Evolutionary conservation across 1,140 invertebrate species (phyloP).

Genomic region (Parasteatoda tepidariorum): DNA sequence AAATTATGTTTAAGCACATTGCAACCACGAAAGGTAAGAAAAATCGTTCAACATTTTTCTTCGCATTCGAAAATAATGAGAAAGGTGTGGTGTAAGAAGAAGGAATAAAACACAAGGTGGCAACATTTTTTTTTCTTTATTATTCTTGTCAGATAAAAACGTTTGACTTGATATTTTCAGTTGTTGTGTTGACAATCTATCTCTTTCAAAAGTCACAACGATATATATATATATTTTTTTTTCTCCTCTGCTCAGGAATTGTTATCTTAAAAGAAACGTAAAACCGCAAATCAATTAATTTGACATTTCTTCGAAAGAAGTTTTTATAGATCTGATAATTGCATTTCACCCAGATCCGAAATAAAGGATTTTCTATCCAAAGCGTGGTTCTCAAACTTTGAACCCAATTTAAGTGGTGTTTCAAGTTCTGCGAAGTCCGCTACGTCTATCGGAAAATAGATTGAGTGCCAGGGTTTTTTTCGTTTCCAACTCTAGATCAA

Average conservation of each 20-base stretch:
- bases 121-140: not conserved
- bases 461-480: too few relatives aligned
- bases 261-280: not conserved
- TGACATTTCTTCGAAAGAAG: not conserved
- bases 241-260: not conserved
- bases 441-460: too few relatives aligned
- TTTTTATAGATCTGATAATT: not conserved
- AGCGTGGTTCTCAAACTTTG: not conserved
- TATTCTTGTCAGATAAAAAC: not conserved
- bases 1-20: too few relatives aligned
- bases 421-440: not conserved
- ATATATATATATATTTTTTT: not conserved
- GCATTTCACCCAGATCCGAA: not conserved
- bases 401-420: not conserved
- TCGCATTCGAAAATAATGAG: not conserved
- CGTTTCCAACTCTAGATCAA: not conserved
- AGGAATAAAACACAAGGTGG: not conserved
- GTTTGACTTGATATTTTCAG: conserved; percentile 25
- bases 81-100: conserved; percentile 14
- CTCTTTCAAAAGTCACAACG: conserved; percentile 15
- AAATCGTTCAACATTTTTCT: conserved; percentile 2
- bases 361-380: not conserved
- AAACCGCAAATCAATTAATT: conserved; percentile 33
- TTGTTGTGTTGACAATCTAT: conserved; percentile 25
- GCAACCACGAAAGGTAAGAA: too few relatives aligned